Evolutionary conservation across 2,888 invertebrate genomes (phyloP).

Genomic region (Brachyptera risi): DNA sequence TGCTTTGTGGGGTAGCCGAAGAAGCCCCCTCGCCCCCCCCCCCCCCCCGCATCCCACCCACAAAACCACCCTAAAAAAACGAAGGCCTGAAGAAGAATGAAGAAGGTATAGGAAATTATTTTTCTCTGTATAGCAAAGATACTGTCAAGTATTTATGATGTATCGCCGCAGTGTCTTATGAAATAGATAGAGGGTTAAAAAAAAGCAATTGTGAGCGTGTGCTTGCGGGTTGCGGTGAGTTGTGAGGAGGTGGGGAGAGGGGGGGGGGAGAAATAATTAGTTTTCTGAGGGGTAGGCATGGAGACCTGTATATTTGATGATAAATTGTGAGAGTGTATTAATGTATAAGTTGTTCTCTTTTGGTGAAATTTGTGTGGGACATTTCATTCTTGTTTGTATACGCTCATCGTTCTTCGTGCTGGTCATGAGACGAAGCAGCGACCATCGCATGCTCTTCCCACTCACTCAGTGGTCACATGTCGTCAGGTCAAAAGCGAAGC

Average conservation of each 20-base stretch:
- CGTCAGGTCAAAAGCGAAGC: too few relatives aligned
- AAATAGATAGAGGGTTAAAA: slow-evolving; percentile 10
- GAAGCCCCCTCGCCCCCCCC: background rate
- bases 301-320: background rate
- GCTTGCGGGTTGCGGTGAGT: background rate
- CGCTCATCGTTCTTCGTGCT: too few relatives aligned
- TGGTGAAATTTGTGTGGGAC: too few relatives aligned
- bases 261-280: slow-evolving; percentile 13
- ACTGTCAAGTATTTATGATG: slow-evolving; percentile 17
- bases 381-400: too few relatives aligned
- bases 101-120: slow-evolving; percentile 17
- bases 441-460: too few relatives aligned
- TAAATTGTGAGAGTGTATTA: too few relatives aligned
- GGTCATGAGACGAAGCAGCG: too few relatives aligned
- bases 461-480: too few relatives aligned
- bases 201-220: slow-evolving; percentile 19
- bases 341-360: too few relatives aligned
- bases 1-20: slow-evolving; percentile 5
- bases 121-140: slow-evolving; percentile 20
- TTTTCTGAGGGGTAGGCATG: background rate
- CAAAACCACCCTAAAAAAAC: too few relatives aligned
- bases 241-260: background rate
- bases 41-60: background rate
- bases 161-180: slow-evolving; percentile 11
- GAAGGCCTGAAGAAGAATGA: slow-evolving; percentile 16